Base-by-base conservation (phyloP, 2,797 vertebrate species). In the Carduelis carduelis region DNA sequence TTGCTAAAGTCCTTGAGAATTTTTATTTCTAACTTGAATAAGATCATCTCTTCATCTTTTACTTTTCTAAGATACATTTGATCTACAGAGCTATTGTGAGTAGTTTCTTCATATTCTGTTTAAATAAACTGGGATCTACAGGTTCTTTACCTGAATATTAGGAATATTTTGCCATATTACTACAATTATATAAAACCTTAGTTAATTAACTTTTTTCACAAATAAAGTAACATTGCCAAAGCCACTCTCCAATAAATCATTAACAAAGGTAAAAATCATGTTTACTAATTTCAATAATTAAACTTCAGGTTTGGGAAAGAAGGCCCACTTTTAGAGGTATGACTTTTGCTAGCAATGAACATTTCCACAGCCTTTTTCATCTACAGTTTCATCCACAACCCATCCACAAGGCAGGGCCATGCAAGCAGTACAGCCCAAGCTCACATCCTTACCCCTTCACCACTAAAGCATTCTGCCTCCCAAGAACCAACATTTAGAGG, bases 51-150 rank as follows among this genome's bases (percentile, higher is more conserved):
- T 75, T 86, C 5, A 4, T 34, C 64, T 65, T 43, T 64, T 39
- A 52, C 12, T 76, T 88, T 91, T 69, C 9, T 50, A 46, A 75
- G 44, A 59, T 35, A 28, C 1, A 27, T n/a, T 35, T 83, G 30
- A 64, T 47, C 64, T 85, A 65, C 39, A 64, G 17, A 75, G 4
- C 27, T 85, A 37, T 46, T 64, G 60, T 3, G 87, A 75, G 27
- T 26, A 75, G 15, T 63, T 87, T 81, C 60, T 26, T 89, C 10
- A 35, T 68, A 92, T 90, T 26, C 44, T 90, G 15, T 68, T 84
- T 91, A 79, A 91, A 92, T 60, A 92, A 89, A 93, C n/a, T 80
- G 43, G 59, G 50, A 81, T 95, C 61, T 93, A 95, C 35, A 74
- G 52, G 66, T 76, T 87, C 37, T 87, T 95, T 77, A 77, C 47